A percentile compares a stretch with the other conserved stretches of the same genome.
These are phyloP conservation scores for Lepidocolaptes lacrymiger DNA, from an alignment of 2,797 vertebrate species.

Conservation along the genomic window DNA sequence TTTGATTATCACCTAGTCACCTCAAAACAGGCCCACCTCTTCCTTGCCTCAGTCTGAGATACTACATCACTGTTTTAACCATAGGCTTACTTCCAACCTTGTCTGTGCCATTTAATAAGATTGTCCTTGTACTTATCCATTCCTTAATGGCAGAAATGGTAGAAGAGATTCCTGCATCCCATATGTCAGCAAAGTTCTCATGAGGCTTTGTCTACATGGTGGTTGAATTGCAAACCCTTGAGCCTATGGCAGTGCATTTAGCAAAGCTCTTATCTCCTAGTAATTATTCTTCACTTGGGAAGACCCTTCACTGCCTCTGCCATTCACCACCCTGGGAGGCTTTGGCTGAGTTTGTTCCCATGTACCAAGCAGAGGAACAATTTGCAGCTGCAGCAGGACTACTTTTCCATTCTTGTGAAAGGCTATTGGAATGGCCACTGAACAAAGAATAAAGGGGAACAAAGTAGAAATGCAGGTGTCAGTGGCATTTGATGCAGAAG, in stretches of 20 bases:
- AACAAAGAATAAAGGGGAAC: neutral
- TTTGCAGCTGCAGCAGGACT: neutral
- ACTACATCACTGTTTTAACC: neutral
- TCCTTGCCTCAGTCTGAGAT: neutral
- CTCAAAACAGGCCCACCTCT: neutral
- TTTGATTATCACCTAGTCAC: neutral
- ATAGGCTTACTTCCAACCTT: neutral
- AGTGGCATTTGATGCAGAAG: neutral
- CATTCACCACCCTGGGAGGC: rapidly evolving
- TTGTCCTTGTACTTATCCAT: neutral
- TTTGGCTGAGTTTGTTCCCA: neutral
- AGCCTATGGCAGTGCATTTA: neutral
- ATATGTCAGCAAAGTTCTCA: neutral
- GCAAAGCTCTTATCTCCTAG: neutral
- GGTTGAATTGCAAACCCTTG: neutral
- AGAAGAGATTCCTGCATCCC: neutral
- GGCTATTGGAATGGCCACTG: neutral
- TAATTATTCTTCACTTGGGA: neutral
- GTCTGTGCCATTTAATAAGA: neutral
- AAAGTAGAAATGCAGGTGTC: neutral
- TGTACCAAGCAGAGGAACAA: neutral
- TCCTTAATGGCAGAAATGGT: neutral
- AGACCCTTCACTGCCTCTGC: neutral
- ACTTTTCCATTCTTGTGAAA: neutral
- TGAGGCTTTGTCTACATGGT: neutral